These are phyloP conservation scores for Toxonevra muliebris DNA, from an alignment of 2,888 invertebrate species.

Conservation along the genomic window DNA sequence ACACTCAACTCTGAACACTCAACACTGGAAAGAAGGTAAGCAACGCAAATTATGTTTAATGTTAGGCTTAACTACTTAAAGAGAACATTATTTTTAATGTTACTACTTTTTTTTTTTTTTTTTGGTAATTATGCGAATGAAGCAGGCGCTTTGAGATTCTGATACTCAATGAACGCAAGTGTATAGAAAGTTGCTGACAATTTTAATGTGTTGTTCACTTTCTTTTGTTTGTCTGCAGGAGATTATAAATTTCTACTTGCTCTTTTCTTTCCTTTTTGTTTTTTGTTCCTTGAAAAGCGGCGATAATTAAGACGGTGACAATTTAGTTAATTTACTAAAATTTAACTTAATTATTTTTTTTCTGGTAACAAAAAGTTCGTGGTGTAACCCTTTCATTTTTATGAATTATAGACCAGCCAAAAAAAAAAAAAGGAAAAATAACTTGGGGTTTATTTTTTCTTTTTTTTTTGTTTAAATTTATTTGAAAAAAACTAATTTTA, in stretches of 20 bases:
- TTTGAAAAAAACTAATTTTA: no score
- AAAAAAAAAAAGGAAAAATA: no score
- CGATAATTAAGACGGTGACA: slow-evolving; percentile 16
- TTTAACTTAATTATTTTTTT: background rate
- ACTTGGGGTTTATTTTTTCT: background rate
- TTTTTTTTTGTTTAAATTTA: no score
- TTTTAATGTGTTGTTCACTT: slow-evolving; percentile 5
- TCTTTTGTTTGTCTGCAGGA: background rate
- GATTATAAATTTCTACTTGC: no score
- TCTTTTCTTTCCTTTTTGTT: no score
- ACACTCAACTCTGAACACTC: no score
- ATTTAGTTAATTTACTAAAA: slow-evolving; percentile 12
- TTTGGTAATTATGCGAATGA: slow-evolving; percentile 14
- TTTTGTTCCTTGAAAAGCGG: background rate
- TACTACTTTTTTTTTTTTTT: no score
- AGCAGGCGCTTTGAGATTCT: background rate
- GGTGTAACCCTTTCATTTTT: no score
- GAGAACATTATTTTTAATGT: slow-evolving; percentile 25
- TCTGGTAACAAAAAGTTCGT: background rate
- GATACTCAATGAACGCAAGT: background rate
- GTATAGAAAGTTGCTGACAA: slow-evolving; percentile 13
- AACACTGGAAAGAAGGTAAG: background rate
- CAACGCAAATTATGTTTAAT: slow-evolving; percentile 17
- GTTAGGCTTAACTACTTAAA: slow-evolving; percentile 16
- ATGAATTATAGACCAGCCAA: no score